Conservation (phyloP, 2,797 vertebrate species). For the Malacoctenus gilli region DNA sequence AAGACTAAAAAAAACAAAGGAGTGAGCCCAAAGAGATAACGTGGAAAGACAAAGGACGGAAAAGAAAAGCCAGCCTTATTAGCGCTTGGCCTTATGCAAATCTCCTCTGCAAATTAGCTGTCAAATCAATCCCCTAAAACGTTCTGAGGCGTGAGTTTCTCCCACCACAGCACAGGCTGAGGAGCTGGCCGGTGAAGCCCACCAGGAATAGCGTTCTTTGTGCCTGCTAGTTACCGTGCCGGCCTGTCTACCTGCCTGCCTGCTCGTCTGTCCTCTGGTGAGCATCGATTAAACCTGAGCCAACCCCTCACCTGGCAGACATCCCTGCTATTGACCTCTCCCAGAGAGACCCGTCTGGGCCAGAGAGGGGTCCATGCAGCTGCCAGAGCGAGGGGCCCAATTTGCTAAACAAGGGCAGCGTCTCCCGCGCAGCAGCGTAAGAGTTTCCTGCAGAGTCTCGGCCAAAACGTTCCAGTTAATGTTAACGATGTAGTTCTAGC, state of each 20-base stretch:
- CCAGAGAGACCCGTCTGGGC: constrained; percentile 48
- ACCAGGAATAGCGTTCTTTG: constrained; percentile 68
- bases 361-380: constrained; percentile 36
- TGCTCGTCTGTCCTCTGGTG: constrained; percentile 43
- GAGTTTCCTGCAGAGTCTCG: constrained; percentile 17
- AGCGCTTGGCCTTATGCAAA: constrained; percentile 75
- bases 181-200: constrained; percentile 60
- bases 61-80: constrained; percentile 75
- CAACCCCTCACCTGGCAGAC: constrained; percentile 72
- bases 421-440: constrained; percentile 37
- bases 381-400: constrained; percentile 50
- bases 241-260: constrained; percentile 43
- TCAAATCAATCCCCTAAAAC: constrained; percentile 78
- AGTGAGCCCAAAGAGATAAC: constrained; percentile 40
- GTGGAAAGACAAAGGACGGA: constrained; percentile 63
- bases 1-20: constrained; percentile 47
- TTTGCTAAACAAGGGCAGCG: constrained; percentile 44
- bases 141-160: constrained; percentile 65
- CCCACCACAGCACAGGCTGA: constrained; percentile 46
- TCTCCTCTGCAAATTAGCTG: constrained; percentile 81
- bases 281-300: constrained; percentile 66
- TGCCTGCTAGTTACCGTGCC: constrained; percentile 48
- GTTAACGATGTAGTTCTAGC: no score
- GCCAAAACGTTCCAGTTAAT: no score
- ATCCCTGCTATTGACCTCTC: constrained; percentile 63